These are phyloP conservation scores for Acanthisitta chloris DNA, from an alignment of 2,113 vertebrate species.

Conservation along the genomic window DNA sequence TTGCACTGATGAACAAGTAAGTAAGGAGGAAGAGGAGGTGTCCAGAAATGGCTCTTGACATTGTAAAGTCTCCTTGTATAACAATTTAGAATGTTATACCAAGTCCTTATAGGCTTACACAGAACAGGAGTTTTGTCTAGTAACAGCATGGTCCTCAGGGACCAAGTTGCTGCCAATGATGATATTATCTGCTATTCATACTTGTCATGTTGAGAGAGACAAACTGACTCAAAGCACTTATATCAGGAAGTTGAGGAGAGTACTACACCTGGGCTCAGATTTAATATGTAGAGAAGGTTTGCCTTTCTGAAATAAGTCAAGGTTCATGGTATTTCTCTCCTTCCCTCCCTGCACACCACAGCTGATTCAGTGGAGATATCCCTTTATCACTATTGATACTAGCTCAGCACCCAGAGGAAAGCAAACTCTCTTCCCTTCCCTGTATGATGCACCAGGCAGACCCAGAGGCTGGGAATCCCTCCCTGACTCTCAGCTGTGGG, in stretches of 20 bases:
- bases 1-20: not conserved
- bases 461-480: not conserved
- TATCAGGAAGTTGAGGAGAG: not conserved
- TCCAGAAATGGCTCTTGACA: not conserved
- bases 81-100: not conserved
- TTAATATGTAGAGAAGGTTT: not conserved
- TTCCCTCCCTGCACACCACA: not conserved
- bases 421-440: not conserved
- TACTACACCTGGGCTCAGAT: not conserved
- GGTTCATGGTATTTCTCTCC: not conserved
- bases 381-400: accelerated
- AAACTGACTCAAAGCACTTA: not conserved
- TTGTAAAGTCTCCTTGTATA: not conserved
- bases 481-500: not conserved
- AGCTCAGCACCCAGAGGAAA: not conserved
- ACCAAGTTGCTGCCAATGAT: not conserved
- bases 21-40: not conserved
- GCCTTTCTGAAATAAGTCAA: not conserved
- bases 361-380: not conserved
- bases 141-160: not conserved
- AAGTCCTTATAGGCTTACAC: not conserved
- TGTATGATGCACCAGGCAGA: not conserved
- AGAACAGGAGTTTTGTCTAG: not conserved
- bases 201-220: not conserved
- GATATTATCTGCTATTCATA: not conserved